phyloP scores from a whole-genome alignment of 2,113 vertebrate genomes.

The Hemiscyllium ocellatum region DNA sequence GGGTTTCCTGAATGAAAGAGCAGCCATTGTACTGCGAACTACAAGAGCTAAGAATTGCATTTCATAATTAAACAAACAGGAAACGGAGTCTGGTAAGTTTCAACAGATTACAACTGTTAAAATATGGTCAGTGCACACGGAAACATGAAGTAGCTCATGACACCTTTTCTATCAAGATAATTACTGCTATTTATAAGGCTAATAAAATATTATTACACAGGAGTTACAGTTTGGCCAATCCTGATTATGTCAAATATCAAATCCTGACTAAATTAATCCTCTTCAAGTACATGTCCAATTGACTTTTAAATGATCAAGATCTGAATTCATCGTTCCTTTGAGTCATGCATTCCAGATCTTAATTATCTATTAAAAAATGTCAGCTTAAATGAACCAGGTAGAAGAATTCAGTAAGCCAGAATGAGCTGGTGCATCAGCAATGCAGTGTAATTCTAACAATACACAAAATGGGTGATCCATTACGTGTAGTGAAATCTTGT shows the following conservation, averaged over 20 bases:
- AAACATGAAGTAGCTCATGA: not conserved
- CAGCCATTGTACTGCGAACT: conserved; percentile 4
- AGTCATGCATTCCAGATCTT: not conserved
- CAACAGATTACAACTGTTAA: not conserved
- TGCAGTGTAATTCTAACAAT: too few relatives aligned
- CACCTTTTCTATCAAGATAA: not conserved
- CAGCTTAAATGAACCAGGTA: too few relatives aligned
- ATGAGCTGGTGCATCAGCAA: too few relatives aligned
- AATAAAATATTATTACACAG: not conserved
- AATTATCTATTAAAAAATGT: not conserved
- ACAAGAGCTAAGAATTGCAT: not conserved
- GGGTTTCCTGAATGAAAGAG: not conserved
- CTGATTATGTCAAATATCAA: not conserved
- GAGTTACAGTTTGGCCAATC: not conserved
- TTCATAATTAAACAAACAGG: conserved; percentile 4
- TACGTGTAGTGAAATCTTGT: too few relatives aligned
- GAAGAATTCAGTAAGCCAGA: too few relatives aligned
- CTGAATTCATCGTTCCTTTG: not conserved
- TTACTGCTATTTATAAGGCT: not conserved
- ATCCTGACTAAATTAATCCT: not conserved
- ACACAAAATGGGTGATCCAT: too few relatives aligned
- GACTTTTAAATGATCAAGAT: not conserved
- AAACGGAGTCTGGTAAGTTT: not conserved
- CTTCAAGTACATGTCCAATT: not conserved
- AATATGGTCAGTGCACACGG: not conserved